Conservation (phyloP, 2,888 invertebrate genomes). For the Conistra vaccinii region DNA sequence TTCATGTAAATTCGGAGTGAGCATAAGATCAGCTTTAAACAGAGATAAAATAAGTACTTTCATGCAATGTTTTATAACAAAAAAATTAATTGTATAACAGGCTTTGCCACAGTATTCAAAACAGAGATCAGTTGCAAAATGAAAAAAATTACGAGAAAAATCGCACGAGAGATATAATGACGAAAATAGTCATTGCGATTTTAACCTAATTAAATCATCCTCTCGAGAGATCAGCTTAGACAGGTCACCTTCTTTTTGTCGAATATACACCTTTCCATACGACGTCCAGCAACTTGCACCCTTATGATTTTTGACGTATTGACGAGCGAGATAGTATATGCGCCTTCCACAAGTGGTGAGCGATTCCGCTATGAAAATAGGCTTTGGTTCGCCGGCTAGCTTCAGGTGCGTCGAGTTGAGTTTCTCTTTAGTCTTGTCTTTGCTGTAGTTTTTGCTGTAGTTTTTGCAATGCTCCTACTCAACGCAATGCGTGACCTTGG, state of each 20-base stretch:
- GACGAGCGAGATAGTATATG: neutral
- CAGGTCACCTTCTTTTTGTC: neutral
- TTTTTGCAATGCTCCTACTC: no score
- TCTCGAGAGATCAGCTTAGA: neutral
- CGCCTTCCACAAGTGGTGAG: neutral
- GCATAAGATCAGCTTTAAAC: no score
- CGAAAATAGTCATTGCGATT: neutral
- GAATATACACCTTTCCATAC: neutral
- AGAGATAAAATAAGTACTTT: no score
- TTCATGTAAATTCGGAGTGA: no score
- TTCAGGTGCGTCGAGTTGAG: neutral
- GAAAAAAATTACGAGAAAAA: neutral
- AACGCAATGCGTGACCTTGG: no score
- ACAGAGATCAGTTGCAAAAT: neutral
- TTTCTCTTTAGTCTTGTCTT: neutral
- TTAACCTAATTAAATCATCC: neutral
- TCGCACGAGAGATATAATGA: neutral
- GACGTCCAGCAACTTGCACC: neutral
- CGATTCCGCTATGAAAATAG: constrained; percentile 1
- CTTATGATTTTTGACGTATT: constrained; percentile 3
- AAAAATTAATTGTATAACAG: no score
- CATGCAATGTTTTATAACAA: no score
- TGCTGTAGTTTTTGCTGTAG: neutral
- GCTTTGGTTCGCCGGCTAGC: neutral
- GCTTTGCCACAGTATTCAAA: neutral